Base-by-base conservation (phyloP, 1,140 invertebrate species). In the Sinella curviseta region DNA sequence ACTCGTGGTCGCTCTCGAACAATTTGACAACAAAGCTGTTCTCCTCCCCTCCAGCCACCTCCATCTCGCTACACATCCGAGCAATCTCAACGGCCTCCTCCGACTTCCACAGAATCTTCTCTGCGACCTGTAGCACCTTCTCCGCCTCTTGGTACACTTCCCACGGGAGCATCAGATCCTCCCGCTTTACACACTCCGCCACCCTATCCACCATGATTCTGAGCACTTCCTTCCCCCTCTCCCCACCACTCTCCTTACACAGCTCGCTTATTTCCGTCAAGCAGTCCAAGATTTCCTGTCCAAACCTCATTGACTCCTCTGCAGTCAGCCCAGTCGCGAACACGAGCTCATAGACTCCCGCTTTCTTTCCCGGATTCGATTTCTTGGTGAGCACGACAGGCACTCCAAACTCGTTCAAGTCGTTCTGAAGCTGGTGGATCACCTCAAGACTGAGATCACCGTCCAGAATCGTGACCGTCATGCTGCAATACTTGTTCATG, bases 311-410 rank as follows among this genome's bases (percentile, higher is more conserved):
- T 0, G 77, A 35, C 4, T 31, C 54, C 76, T 81, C 79, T 8
- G 81, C 81, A 16, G 35, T 34, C 24, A 80, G 28, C 20, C 83
- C 83, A n/a, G 81, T 83, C 0, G 76, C 79, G 80, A 77, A 83
- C 3, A 48, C 36, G 1, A 83, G 24, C 3, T 76, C 70, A 35
- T 77, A 80, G 0, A 20, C 17, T 3, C 80, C 80, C 74, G 67
- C 75, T 76, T 78, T 77, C 20, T 81, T 79, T 4, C 39, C 76
- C 14, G 17, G 73, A 30, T 75, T 75, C 17, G 24, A 28, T 35
- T 74, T 78, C 12, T 73, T 77, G 0, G 76, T 78, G 20, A 82
- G 35, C 0, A 83, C 81, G 14, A 82, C 35, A n/a, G 79, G 78
- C 16, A 79, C 20, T 0, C 34, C 60, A 54, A 70, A 33, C 8